Percentiles rank a stretch among this genome's conserved stretches.
phyloP scores from a whole-genome alignment of 1,140 invertebrate genomes.

The Pseudomyrmex pallidus region DNA sequence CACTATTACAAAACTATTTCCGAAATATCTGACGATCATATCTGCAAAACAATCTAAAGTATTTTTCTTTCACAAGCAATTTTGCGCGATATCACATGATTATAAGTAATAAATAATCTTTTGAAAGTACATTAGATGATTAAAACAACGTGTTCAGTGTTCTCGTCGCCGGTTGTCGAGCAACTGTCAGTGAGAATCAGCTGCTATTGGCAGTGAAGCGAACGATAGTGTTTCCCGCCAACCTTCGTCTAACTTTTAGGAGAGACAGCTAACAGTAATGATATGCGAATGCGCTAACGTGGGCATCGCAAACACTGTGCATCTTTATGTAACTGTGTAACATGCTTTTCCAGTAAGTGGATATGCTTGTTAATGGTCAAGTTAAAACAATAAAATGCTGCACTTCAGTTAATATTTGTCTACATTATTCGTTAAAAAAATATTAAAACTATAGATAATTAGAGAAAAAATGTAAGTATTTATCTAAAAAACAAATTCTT shows the following conservation, averaged over 20 bases:
- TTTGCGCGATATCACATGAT: conserved; percentile 39
- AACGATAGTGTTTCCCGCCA: conserved; percentile 49
- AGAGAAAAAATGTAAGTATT: background rate
- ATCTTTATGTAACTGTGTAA: background rate
- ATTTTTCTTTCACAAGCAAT: conserved; percentile 37
- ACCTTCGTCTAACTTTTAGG: conserved; percentile 60
- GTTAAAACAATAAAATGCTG: background rate
- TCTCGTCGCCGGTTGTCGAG: conserved; percentile 49
- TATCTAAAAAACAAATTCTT: too few relatives aligned
- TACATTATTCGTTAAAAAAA: background rate
- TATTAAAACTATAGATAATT: background rate
- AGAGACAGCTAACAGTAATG: conserved; percentile 35
- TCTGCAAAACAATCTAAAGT: background rate
- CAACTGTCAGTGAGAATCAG: conserved; percentile 68
- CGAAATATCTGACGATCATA: background rate
- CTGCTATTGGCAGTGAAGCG: conserved; percentile 49
- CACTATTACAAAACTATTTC: background rate
- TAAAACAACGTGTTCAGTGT: conserved; percentile 36
- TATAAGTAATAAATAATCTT: conserved; percentile 1
- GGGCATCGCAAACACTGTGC: background rate
- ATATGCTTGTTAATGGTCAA: too few relatives aligned
- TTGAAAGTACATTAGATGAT: conserved; percentile 28
- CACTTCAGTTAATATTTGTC: too few relatives aligned
- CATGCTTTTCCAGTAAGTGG: conserved; percentile 5
- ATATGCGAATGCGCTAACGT: conserved; percentile 2